Evolutionary conservation across 2,113 vertebrate genomes (phyloP).

Genomic region (Sinocyclocheilus grahami): DNA sequence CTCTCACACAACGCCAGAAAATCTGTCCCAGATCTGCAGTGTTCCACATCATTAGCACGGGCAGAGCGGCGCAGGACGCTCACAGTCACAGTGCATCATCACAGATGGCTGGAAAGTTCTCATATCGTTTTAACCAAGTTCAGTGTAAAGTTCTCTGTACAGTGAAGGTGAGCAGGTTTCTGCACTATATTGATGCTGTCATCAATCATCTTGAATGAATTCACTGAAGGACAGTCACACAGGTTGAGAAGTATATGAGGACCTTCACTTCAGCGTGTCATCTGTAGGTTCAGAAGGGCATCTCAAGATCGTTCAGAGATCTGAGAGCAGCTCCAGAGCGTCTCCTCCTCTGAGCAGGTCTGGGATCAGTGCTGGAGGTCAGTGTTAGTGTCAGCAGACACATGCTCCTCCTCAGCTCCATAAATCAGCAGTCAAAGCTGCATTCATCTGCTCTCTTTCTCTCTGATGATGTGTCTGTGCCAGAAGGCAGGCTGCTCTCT

Average conservation of each 20-base stretch:
- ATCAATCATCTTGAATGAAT: too few relatives aligned
- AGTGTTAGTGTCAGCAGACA: conserved; percentile 2
- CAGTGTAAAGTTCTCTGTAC: too few relatives aligned
- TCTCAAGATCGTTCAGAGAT: not conserved
- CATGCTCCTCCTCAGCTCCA: conserved; percentile 1
- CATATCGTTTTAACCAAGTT: too few relatives aligned
- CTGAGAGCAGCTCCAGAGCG: not conserved
- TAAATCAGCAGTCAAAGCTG: conserved; percentile 30
- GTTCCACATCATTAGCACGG: not conserved
- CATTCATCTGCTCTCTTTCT: not conserved
- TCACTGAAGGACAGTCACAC: not conserved
- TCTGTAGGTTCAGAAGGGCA: not conserved
- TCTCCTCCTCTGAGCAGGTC: not conserved
- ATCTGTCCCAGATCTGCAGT: not conserved
- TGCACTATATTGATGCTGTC: not conserved
- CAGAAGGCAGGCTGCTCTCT: not conserved
- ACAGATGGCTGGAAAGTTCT: too few relatives aligned
- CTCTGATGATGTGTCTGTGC: conserved; percentile 3
- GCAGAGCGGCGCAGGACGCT: too few relatives aligned
- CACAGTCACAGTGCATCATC: too few relatives aligned
- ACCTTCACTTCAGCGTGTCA: not conserved
- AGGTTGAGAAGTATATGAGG: too few relatives aligned
- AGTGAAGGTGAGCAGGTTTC: too few relatives aligned
- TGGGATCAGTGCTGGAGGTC: not conserved
- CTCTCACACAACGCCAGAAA: not conserved